A percentile compares a stretch with the other conserved stretches of the same genome.
phyloP scores from a whole-genome alignment of 2,113 vertebrate species.

The Podarcis raffonei region DNA sequence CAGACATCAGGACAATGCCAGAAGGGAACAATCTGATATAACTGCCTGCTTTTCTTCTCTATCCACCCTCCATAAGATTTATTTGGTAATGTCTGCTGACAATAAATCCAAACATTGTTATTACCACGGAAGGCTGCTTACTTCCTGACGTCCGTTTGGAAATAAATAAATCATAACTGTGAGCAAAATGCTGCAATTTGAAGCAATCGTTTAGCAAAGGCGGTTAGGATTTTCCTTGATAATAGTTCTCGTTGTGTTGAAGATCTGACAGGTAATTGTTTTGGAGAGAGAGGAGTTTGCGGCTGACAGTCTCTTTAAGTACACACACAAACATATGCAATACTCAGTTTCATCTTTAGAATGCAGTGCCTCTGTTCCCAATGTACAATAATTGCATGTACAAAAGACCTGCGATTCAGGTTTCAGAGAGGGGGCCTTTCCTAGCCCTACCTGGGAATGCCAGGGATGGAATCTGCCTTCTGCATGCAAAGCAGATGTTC shows the following conservation, averaged over 20 bases:
- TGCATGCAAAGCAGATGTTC: too few species aligned
- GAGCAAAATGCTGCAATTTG: constrained; percentile 46
- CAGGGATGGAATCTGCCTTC: too few species aligned
- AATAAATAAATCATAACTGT: constrained; percentile 43
- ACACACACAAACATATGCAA: not conserved
- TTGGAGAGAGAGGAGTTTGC: not conserved
- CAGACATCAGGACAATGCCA: not conserved
- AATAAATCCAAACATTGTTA: constrained; percentile 33
- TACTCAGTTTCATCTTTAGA: not conserved
- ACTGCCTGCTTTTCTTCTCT: not conserved
- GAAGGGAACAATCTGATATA: constrained; percentile 2
- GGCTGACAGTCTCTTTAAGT: not conserved
- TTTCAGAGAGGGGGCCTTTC: too few species aligned
- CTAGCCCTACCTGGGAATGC: too few species aligned
- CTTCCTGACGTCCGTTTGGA: constrained; percentile 15
- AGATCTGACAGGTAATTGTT: constrained; percentile 38
- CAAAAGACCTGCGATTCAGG: not conserved
- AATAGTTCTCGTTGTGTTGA: not conserved
- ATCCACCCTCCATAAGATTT: constrained; percentile 1
- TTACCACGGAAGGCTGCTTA: constrained; percentile 37
- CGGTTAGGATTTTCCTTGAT: constrained; percentile 29
- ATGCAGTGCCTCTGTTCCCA: not conserved
- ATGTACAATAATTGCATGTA: not conserved
- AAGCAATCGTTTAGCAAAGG: constrained; percentile 26
- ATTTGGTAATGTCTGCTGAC: constrained; percentile 11